Evolutionary conservation across 2,113 vertebrate species (phyloP), one percentile per base, ranked within the genome.

Genomic region (Otocyon megalotis): DNA sequence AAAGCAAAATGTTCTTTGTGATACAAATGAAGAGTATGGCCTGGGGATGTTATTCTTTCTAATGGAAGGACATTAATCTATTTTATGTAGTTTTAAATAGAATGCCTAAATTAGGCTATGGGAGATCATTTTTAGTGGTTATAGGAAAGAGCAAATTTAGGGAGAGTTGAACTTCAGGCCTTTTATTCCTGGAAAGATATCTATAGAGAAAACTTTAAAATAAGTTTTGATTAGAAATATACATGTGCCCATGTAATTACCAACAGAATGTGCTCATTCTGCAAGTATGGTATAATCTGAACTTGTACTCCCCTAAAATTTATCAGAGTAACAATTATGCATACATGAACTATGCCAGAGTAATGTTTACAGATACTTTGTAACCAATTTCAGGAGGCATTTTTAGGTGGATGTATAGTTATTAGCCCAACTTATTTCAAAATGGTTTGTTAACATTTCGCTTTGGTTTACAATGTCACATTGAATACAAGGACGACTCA

Each of bases 31-130:
- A 98, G 98, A 99, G 97, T 98, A 97, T 98, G 98, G 99, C 99
- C 98, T 98, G 98, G 98, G 98, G 98, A 98, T 97, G 98, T 98
- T 98, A 99, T 99, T 99, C 99, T 99, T 99, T 99, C 99, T 99
- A 99, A 98, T 99, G 99, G 99, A 99, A 99, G 99, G 98, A 99
- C 98, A 96, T 98, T 98, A 99, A 98, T 99, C 98, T 99, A 99
- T 99, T 99, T 99, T 99, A 98, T 98, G 98, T 99, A 99, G 98
- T 98, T 99, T 99, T 99, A 99, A 99, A 98, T 99, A 99, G 99
- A 99, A 98, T 99, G 99, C 99, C 99, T 99, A 99, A 99, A 99
- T 99, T 99, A 99, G 99, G 99, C 99, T 98, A 89, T 98, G 98
- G 98, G 98, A 98, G 98, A 98, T 98, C 97, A 98, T 98, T 98